These are phyloP conservation scores for Drosophila bipectinata DNA, from an alignment of 1,140 invertebrate species.

Conservation along the genomic window DNA sequence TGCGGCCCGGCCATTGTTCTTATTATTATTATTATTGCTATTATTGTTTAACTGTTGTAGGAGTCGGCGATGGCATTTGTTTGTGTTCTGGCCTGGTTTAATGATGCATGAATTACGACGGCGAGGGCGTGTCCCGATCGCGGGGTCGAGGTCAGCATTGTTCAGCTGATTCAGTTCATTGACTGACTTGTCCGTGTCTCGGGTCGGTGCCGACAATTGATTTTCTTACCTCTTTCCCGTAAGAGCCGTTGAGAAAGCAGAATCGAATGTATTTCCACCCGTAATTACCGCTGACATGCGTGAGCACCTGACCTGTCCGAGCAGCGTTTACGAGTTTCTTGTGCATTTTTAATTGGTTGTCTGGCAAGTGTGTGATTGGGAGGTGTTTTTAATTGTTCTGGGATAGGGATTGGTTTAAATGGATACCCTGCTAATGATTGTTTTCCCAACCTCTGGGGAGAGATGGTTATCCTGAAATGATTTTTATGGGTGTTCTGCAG, in stretches of 20 bases:
- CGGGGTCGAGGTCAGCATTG: constrained; percentile 69
- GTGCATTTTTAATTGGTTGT: constrained; percentile 46
- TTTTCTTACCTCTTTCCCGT: constrained; percentile 69
- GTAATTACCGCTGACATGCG: constrained; percentile 65
- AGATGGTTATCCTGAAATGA: constrained; percentile 6
- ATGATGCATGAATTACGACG: constrained; percentile 69
- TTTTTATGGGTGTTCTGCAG: not conserved
- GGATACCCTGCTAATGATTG: constrained; percentile 10
- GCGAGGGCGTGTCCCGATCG: constrained; percentile 30
- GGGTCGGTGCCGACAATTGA: constrained; percentile 64
- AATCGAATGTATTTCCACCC: constrained; percentile 18
- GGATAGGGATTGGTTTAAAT: constrained; percentile 3
- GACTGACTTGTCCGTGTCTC: constrained; percentile 29
- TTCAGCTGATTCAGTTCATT: constrained; percentile 37
- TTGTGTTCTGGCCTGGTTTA: constrained; percentile 39
- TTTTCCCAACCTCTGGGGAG: not conserved
- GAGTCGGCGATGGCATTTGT: constrained; percentile 30
- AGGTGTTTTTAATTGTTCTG: constrained; percentile 33
- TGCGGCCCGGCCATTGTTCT: constrained; percentile 12
- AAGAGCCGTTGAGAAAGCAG: constrained; percentile 35
- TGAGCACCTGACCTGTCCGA: constrained; percentile 43
- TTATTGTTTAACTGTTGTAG: constrained; percentile 65
- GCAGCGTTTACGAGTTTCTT: constrained; percentile 48
- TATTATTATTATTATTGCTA: constrained; percentile 46
- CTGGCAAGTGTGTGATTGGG: constrained; percentile 1